These are phyloP conservation scores for Rosalia funebris DNA, from an alignment of 2,888 invertebrate genomes.

Conservation along the genomic window DNA sequence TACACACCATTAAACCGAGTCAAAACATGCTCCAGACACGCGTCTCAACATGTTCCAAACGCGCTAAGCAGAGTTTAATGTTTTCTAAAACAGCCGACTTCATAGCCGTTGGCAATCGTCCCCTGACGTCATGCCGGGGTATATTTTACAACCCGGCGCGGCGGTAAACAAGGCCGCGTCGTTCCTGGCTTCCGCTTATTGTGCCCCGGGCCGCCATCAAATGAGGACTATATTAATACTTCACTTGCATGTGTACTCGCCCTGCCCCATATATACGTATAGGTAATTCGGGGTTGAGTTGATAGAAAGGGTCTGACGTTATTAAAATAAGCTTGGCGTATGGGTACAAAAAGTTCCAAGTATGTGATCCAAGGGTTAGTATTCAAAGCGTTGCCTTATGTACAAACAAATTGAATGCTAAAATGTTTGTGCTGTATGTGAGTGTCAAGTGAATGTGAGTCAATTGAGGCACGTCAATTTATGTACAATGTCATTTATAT, in stretches of 20 bases:
- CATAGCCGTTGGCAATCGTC: constrained; percentile 32
- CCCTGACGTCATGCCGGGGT: constrained; percentile 28
- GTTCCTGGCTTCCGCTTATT: constrained; percentile 25
- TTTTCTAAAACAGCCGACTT: constrained; percentile 24
- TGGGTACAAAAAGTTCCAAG: no score
- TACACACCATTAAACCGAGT: constrained; percentile 21
- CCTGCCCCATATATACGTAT: background rate
- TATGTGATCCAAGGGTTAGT: no score
- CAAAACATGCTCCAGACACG: constrained; percentile 21
- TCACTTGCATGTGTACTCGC: constrained; percentile 23
- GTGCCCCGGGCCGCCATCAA: constrained; percentile 17
- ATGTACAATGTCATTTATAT: no score
- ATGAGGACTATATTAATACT: constrained; percentile 28
- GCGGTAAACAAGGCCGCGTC: constrained; percentile 20
- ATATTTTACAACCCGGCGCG: constrained; percentile 29
- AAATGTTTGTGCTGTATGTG: no score
- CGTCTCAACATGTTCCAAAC: constrained; percentile 26
- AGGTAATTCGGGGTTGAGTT: constrained; percentile 8
- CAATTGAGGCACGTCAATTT: no score
- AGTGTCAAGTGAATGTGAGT: no score
- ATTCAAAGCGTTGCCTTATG: no score
- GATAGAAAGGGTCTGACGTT: constrained; percentile 8
- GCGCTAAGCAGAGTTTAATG: constrained; percentile 25
- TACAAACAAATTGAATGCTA: no score
- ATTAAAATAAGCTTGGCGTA: no score